Evolutionary conservation across 2,888 invertebrate genomes (phyloP), one percentile per base, ranked within the genome.

Genomic region (Buathra laborator): DNA sequence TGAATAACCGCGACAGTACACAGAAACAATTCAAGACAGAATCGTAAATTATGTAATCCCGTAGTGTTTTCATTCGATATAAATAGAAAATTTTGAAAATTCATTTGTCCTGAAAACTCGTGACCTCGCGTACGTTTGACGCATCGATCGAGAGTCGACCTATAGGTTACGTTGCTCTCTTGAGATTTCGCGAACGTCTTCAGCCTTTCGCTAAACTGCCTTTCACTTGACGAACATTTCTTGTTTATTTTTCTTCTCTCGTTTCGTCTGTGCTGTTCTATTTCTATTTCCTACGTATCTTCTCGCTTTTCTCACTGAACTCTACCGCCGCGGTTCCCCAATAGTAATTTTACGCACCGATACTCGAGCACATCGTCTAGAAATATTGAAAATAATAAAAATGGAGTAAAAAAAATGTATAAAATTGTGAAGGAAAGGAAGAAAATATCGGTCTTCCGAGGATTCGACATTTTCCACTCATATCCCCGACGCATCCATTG

Each of bases 391-490:
- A 77, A 46, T 14, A 24, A 72, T 37, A 46, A 59, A 16, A 48
- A 53, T n/a, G 16, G 43, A 29, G 32, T n/a, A 19, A 44, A 64
- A 46, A 79, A 53, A 67, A 44, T 29, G 51, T 44, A 43, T 37
- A 77, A 77, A 48, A 16, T 46, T 2, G 67, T 48, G 53, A 51
- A 62, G 56, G 48, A 66, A 9, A 0, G 10, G 62, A 53, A 72
- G 37, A 72, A 84, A 71, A 56, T 62, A 32, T 72, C 29, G 62
- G 72, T 84, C 81, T 44, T 68, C 64, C 77, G 72, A 74, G 64
- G 68, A 81, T 70, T 2, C 72, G 62, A 68, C 72, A 64, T 77
- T 84, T 81, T 77, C 81, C 68, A 84, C 77, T 84, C 81, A 53
- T 62, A 76, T 56, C 37, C 46, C 53, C 76, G 62, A 51, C 76